These are phyloP conservation scores for Thinocorus orbignyianus DNA, from an alignment of 2,113 vertebrate species.

Conservation along the genomic window DNA sequence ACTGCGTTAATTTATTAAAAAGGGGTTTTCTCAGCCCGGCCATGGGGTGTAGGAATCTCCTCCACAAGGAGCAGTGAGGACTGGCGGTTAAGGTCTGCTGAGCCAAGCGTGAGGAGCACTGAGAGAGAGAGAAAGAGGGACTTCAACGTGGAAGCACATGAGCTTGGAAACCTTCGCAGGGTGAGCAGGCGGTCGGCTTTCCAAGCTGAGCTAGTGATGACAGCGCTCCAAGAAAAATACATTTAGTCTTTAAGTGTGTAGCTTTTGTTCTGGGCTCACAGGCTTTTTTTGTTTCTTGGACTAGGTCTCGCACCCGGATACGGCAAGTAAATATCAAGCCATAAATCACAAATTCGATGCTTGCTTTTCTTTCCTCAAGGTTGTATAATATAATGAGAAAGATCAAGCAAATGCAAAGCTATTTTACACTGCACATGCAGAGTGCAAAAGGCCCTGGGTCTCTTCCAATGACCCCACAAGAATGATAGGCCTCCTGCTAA, in stretches of 20 bases:
- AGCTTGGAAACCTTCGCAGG: constrained; percentile 13
- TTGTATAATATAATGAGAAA: constrained; percentile 48
- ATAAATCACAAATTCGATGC: constrained; percentile 40
- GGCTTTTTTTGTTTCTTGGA: constrained; percentile 54
- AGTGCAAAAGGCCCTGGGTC: constrained; percentile 50
- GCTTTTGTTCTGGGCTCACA: constrained; percentile 51
- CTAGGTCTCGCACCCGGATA: constrained; percentile 52
- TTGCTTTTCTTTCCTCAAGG: constrained; percentile 68
- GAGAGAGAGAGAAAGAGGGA: not conserved
- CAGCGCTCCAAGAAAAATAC: constrained; percentile 58
- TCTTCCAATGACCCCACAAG: not conserved
- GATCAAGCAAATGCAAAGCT: constrained; percentile 50
- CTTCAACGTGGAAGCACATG: not conserved
- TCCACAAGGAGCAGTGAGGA: not conserved
- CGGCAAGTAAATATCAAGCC: constrained; percentile 51
- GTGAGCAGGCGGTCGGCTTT: constrained; percentile 41
- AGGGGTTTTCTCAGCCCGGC: constrained; percentile 36
- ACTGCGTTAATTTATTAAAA: constrained; percentile 63
- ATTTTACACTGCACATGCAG: constrained; percentile 8
- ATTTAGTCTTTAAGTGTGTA: constrained; percentile 35
- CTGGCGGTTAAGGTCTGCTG: constrained; percentile 7
- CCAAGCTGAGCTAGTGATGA: constrained; percentile 33
- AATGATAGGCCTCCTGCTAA: constrained; percentile 54
- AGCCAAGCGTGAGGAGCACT: not conserved
- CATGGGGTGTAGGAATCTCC: constrained; percentile 38